phyloP scores from a whole-genome alignment of 53 echinoderm and acorn worm genomes.

The Stichopus horrens region DNA sequence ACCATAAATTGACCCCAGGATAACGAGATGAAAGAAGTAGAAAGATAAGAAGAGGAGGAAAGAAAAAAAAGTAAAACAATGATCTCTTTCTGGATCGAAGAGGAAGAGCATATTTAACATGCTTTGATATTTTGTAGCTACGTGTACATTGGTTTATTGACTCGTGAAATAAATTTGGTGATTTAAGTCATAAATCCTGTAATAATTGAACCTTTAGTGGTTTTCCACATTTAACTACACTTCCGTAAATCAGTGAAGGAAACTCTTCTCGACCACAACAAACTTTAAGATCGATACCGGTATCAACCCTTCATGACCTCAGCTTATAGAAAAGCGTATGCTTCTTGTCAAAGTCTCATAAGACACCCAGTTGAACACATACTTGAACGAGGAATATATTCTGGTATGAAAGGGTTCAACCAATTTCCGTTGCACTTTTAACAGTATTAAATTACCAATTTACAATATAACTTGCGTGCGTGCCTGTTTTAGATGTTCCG shows the following conservation, averaged over 20 bases:
- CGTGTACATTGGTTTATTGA: neutral
- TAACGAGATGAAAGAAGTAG: too few relatives aligned
- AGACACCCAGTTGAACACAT: too few relatives aligned
- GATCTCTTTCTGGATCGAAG: neutral
- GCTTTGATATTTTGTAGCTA: neutral
- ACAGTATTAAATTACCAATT: neutral
- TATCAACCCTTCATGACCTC: too few relatives aligned
- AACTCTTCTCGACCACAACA: constrained; percentile 4
- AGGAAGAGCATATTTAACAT: neutral
- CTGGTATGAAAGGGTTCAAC: neutral
- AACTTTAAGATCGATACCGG: neutral
- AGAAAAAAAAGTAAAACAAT: neutral
- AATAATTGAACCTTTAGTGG: neutral
- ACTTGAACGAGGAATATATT: neutral
- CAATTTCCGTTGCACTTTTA: neutral
- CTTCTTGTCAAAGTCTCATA: too few relatives aligned
- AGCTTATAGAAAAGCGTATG: too few relatives aligned
- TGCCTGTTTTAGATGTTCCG: too few relatives aligned
- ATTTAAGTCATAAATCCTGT: neutral
- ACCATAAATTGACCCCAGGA: too few relatives aligned
- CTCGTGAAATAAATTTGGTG: neutral
- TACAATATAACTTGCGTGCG: too few relatives aligned
- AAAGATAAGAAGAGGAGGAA: too few relatives aligned
- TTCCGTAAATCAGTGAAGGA: neutral
- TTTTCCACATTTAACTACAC: constrained; percentile 7